Evolutionary conservation across 1,140 invertebrate genomes (phyloP), one percentile per base, ranked within the genome.

Genomic region (Nasonia longicornis): DNA sequence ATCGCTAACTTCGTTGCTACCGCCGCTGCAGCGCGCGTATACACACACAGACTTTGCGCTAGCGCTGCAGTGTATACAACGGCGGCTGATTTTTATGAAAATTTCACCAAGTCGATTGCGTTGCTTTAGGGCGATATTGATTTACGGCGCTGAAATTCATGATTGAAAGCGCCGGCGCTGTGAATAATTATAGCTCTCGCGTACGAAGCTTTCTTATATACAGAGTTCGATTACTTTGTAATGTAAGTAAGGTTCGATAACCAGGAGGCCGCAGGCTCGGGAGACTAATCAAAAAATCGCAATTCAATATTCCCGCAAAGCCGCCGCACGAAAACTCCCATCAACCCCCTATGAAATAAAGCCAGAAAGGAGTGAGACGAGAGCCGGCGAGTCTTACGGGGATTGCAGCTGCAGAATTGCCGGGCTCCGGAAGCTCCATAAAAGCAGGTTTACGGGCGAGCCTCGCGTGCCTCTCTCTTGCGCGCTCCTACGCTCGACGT

Each of bases 311-410:
- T 58, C 16, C 52, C 20, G 16, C 52, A 20, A 58, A 58, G 20
- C 52, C 12, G 12, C 45, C 1, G 52, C 20, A n/a, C 1, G 20
- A 58, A 58, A 58, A 67, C 12, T 31, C 22, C 22, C 64, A 67
- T 67, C 20, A 58, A 58, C 52, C 20, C 14, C 20, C 52, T 58
- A 58, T 58, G 4, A 38, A 71, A 71, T 71, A 38, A 38, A 71
- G 69, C 29, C 45, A 2, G 71, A 31, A 71, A 79, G 38, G 77
- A 84, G 83, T 78, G 72, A 79, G 74, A 26, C 20, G 42, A 45
- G 74, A 67, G 10, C 64, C 64, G 26, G 22, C 16, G 4, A 26
- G 64, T 67, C 22, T 67, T 67, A 67, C 64, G 64, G 64, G 64
- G 64, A 67, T 67, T 67, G 26, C 64, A 16, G 64, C 64, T 67